phyloP scores from a whole-genome alignment of 2,113 vertebrate species.

The Pungitius pungitius region DNA sequence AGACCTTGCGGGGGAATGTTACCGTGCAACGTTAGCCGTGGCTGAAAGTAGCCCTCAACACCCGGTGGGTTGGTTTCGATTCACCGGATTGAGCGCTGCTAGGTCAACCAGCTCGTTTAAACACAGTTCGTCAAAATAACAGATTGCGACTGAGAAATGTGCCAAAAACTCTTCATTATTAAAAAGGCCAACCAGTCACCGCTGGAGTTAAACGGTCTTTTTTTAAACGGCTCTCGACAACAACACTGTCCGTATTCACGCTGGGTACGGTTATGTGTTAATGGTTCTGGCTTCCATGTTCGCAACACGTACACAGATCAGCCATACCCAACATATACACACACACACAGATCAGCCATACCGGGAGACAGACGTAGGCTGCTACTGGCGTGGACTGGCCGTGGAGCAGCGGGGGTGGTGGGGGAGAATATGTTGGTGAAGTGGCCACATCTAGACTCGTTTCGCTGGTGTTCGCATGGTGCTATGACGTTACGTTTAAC shows the following conservation, averaged over 20 bases:
- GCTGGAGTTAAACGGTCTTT: not conserved
- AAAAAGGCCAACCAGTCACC: not conserved
- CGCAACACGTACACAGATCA: constrained; percentile 37
- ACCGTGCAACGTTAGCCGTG: constrained; percentile 10
- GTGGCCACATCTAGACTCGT: constrained; percentile 76
- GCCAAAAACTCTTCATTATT: no score
- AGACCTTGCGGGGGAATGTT: constrained; percentile 3
- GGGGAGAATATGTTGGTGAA: constrained; percentile 49
- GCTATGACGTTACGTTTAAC: constrained; percentile 22
- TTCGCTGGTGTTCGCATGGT: constrained; percentile 63
- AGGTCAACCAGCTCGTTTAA: not conserved
- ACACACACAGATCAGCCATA: constrained; percentile 48
- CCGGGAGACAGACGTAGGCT: constrained; percentile 37
- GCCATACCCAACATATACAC: constrained; percentile 39
- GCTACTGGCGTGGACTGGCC: constrained; percentile 44
- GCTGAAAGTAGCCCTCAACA: constrained; percentile 9
- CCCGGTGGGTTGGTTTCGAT: constrained; percentile 39
- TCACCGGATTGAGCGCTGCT: not conserved
- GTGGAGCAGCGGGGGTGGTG: constrained; percentile 62
- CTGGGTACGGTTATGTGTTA: not conserved
- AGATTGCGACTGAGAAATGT: not conserved
- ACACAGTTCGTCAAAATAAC: not conserved
- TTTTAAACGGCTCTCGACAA: no score
- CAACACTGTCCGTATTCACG: not conserved
- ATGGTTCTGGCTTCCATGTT: constrained; percentile 37